A percentile compares a stretch with the other conserved stretches of the same genome.
Evolutionary conservation across 2,797 vertebrate species (phyloP).

Genomic region (Decapterus maruadsi): DNA sequence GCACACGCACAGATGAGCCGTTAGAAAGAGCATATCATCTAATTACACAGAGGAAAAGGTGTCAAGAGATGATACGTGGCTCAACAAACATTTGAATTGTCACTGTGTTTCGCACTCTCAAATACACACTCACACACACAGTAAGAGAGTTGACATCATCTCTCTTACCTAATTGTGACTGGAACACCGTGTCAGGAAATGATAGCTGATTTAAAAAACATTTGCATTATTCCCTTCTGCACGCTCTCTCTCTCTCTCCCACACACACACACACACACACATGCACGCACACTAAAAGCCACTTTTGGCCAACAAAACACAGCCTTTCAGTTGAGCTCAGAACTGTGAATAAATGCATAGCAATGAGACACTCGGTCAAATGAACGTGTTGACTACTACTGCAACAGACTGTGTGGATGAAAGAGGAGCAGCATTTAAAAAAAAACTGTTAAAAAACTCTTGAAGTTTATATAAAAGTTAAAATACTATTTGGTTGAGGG

Average conservation of each 20-base stretch:
- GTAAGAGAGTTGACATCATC: conserved; percentile 19
- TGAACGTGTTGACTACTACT: conserved; percentile 54
- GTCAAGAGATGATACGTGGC: conserved; percentile 38
- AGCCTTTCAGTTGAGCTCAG: conserved; percentile 36
- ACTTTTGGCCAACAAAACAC: conserved; percentile 31
- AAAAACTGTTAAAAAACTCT: conserved; percentile 27
- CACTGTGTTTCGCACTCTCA: background rate
- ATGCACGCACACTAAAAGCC: background rate
- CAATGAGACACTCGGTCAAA: conserved; percentile 63
- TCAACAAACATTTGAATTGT: conserved; percentile 41
- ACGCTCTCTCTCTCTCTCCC: background rate
- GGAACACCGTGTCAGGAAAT: conserved; percentile 46
- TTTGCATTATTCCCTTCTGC: conserved; percentile 37
- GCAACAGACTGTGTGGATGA: conserved; percentile 34
- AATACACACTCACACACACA: background rate
- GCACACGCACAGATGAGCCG: background rate
- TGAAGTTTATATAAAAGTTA: conserved; percentile 53
- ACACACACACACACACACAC: conserved; percentile 20
- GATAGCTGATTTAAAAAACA: conserved; percentile 53
- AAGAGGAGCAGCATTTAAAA: conserved; percentile 38
- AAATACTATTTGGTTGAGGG: conserved; percentile 10
- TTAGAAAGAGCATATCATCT: conserved; percentile 22
- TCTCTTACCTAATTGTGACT: conserved; percentile 40
- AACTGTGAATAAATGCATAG: conserved; percentile 70
- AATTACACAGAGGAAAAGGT: conserved; percentile 47